Percentiles rank a stretch among this genome's conserved stretches.
Evolutionary conservation across 2,797 vertebrate species (phyloP).

Genomic region (Nannoperca obscura): DNA sequence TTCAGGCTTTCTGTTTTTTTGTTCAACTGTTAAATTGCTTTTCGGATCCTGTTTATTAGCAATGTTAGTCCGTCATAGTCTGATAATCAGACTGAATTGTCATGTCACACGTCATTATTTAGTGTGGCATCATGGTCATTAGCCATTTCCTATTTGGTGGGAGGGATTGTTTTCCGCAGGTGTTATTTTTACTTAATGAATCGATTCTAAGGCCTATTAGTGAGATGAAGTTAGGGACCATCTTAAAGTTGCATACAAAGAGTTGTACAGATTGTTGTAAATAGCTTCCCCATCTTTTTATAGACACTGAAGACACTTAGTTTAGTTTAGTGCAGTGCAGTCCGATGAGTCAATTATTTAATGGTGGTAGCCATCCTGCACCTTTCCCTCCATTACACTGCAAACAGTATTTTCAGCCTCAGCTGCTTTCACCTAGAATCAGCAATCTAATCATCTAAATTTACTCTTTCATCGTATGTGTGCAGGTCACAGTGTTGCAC

Average conservation of each 20-base stretch:
- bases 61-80: not conserved
- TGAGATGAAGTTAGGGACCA: not conserved
- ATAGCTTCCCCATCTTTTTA: not conserved
- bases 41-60: not conserved
- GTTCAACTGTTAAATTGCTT: not conserved
- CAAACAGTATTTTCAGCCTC: conserved; percentile 2
- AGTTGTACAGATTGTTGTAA: not conserved
- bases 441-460: conserved; percentile 18
- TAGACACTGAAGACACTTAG: too few relatives aligned
- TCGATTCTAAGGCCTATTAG: not conserved
- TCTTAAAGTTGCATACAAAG: not conserved
- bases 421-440: conserved; percentile 6
- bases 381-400: not conserved
- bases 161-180: not conserved
- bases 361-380: not conserved
- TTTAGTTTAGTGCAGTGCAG: too few relatives aligned
- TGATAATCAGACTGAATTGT: not conserved
- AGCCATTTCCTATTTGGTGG: not conserved
- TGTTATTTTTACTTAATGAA: conserved; percentile 1
- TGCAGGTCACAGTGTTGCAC: conserved; percentile 29
- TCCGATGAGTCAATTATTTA: not conserved
- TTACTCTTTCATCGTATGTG: conserved; percentile 6
- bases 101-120: not conserved
- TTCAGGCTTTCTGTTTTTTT: not conserved
- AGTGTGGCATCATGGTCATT: not conserved